Percentiles rank a stretch among this genome's conserved stretches.
Conservation (phyloP, 2,113 vertebrate species). For the Cinclus cinclus region DNA sequence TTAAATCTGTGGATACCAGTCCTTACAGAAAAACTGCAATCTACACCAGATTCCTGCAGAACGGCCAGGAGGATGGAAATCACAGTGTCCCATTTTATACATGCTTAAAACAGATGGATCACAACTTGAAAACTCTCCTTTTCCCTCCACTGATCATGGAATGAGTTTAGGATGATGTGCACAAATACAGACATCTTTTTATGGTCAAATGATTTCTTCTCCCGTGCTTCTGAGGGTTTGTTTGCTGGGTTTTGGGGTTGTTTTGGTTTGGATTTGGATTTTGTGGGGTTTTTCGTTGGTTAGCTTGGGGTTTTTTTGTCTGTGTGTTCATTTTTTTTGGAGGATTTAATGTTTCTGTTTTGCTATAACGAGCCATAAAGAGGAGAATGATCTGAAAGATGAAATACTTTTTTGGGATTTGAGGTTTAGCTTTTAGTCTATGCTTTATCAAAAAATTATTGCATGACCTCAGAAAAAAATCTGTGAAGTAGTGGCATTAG, state of each 20-base stretch:
- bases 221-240: not conserved
- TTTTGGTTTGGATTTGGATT: not conserved
- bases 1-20: not conserved
- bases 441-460: not conserved
- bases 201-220: not conserved
- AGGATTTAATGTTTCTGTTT: not conserved
- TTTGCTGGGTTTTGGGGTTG: not conserved
- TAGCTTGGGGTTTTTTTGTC: accelerated
- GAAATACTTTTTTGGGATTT: not conserved
- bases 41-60: not conserved
- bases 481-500: not conserved
- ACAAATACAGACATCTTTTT: not conserved
- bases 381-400: not conserved
- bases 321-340: not conserved
- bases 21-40: not conserved
- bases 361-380: not conserved
- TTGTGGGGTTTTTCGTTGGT: accelerated
- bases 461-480: not conserved
- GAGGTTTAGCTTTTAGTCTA: not conserved
- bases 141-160: not conserved
- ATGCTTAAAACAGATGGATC: not conserved
- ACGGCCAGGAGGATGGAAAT: not conserved
- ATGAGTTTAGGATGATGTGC: not conserved
- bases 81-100: not conserved
- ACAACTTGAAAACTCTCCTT: not conserved